These are phyloP conservation scores for Meda fulgida DNA, from an alignment of 2,797 vertebrate genomes.

Conservation along the genomic window DNA sequence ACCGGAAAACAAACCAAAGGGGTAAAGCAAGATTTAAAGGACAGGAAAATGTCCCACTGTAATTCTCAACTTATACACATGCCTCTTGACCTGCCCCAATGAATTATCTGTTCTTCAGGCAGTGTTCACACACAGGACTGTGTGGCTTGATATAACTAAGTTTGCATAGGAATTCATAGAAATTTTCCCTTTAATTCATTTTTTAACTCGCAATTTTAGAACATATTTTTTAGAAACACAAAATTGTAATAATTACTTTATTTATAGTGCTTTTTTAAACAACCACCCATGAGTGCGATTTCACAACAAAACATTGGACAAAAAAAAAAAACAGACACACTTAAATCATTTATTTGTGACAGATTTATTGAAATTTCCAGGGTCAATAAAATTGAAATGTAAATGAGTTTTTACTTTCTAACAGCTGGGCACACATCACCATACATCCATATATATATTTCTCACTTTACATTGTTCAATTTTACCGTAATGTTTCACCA, in stretches of 20 bases:
- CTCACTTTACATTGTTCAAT: conserved; percentile 12
- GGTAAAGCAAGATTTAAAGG: conserved; percentile 30
- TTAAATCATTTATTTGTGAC: background rate
- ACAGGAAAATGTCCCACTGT: conserved; percentile 22
- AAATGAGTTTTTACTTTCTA: background rate
- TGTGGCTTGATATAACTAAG: background rate
- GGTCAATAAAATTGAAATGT: background rate
- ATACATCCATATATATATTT: background rate
- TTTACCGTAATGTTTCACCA: background rate
- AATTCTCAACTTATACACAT: conserved; percentile 13
- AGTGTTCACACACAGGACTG: background rate
- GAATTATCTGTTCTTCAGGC: background rate
- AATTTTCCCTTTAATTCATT: background rate
- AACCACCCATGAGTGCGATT: background rate
- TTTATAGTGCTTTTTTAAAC: background rate
- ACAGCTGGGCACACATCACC: conserved; percentile 1
- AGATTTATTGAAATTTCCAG: conserved; percentile 30
- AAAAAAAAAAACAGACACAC: background rate
- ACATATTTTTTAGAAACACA: background rate
- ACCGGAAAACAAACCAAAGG: conserved; percentile 14
- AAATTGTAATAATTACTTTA: background rate
- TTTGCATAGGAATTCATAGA: background rate
- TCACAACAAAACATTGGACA: background rate
- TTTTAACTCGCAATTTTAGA: no score
- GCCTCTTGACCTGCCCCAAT: background rate